Conservation (phyloP, 2,888 invertebrate species). For the Marronus borbonicus region DNA sequence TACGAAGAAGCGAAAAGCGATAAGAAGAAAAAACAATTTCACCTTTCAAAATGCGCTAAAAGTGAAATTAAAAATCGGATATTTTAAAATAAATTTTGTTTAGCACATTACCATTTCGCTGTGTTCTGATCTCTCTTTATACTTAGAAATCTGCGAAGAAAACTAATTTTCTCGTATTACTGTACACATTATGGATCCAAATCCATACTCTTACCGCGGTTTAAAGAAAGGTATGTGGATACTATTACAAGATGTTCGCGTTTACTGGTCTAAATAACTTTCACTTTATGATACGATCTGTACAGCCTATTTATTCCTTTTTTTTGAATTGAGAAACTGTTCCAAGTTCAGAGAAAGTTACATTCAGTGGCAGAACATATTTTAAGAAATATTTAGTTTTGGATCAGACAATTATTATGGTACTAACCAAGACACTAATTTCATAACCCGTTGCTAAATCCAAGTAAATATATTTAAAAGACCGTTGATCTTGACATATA, state of each 20-base stretch:
- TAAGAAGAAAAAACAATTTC: slow-evolving; percentile 2
- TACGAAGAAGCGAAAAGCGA: neutral
- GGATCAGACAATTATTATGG: no score
- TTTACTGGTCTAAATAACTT: neutral
- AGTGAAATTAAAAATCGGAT: neutral
- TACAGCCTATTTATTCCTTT: neutral
- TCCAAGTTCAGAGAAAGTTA: slow-evolving; percentile 46
- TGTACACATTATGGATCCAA: no score
- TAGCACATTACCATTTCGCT: no score
- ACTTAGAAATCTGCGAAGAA: no score
- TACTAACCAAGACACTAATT: no score
- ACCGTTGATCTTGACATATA: no score
- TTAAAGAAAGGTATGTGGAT: neutral
- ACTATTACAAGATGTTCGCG: neutral
- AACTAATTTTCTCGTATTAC: no score
- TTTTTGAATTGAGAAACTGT: slow-evolving; percentile 1
- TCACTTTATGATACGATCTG: slow-evolving; percentile 12
- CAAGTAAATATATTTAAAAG: no score
- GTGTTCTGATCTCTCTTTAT: no score
- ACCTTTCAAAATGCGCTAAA: neutral
- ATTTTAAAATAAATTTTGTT: neutral
- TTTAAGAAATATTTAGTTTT: no score
- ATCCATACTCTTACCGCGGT: neutral
- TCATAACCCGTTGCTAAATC: no score
- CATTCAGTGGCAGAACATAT: neutral